These are phyloP conservation scores for Stylophora pistillata DNA, from an alignment of 64 coral and sea anemone genomes.

Conservation along the genomic window DNA sequence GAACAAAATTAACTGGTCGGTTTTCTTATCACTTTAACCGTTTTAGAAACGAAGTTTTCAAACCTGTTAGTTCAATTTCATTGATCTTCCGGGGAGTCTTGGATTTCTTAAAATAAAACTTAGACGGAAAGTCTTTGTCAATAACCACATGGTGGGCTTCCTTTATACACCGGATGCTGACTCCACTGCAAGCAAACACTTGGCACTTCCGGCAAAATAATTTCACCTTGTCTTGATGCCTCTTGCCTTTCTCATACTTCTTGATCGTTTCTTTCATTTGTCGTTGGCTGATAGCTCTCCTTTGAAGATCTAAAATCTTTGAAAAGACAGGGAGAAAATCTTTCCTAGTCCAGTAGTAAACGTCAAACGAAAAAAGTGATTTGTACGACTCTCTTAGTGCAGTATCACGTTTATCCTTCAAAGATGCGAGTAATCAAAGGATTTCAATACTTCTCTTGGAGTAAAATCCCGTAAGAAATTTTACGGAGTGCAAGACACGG, in stretches of 20 bases:
- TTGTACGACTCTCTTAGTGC: background rate
- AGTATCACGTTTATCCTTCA: too few species aligned
- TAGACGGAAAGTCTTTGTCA: background rate
- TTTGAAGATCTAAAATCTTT: slow-evolving; percentile 43
- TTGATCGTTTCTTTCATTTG: slow-evolving; percentile 12
- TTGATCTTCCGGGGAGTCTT: slow-evolving; percentile 13
- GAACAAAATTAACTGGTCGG: background rate
- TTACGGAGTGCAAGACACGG: too few species aligned
- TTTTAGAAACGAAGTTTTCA: background rate
- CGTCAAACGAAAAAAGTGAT: background rate
- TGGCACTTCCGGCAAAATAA: slow-evolving; percentile 45
- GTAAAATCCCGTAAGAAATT: too few species aligned
- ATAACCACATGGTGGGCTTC: slow-evolving; percentile 49
- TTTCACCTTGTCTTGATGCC: background rate
- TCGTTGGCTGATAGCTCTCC: background rate
- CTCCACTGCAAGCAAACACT: slow-evolving; percentile 18
- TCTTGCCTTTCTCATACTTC: slow-evolving; percentile 1
- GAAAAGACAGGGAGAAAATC: background rate
- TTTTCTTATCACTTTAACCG: background rate
- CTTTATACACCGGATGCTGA: slow-evolving; percentile 21
- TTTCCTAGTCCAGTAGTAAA: background rate
- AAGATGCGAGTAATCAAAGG: too few species aligned
- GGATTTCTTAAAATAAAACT: slow-evolving; percentile 41
- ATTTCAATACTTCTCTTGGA: too few species aligned
- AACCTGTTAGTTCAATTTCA: slow-evolving; percentile 53